Evolutionary conservation across 2,797 vertebrate species (phyloP).

Genomic region (Sarcoramphus papa): DNA sequence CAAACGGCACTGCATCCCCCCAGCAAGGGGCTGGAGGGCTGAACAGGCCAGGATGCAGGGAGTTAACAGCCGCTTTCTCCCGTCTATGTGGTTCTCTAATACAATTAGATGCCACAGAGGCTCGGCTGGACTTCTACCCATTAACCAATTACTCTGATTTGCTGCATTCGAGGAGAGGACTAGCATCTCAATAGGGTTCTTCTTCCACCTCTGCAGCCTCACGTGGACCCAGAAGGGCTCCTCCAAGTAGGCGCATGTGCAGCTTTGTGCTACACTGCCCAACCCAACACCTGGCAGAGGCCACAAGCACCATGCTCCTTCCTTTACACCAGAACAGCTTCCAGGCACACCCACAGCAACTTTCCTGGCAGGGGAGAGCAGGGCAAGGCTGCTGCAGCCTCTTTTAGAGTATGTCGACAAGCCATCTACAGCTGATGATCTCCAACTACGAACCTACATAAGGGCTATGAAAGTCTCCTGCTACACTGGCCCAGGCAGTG

Average conservation of each 20-base stretch:
- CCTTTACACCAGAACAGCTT: not conserved
- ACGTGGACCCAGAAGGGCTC: not conserved
- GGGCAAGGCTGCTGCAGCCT: not conserved
- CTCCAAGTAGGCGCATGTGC: rapidly evolving
- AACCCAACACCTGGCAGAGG: not conserved
- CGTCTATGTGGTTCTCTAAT: conserved; percentile 4
- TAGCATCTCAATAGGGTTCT: not conserved
- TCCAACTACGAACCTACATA: not conserved
- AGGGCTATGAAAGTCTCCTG: not conserved
- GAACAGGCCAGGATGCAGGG: not conserved
- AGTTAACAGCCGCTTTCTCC: conserved; percentile 21
- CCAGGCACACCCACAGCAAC: not conserved
- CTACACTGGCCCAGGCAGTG: not conserved
- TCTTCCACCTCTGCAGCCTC: not conserved
- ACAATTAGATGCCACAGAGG: conserved; percentile 36
- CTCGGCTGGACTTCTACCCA: not conserved
- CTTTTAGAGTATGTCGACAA: not conserved
- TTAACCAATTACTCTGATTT: conserved; percentile 31
- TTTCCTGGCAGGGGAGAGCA: not conserved
- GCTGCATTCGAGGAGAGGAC: not conserved
- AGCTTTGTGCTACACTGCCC: not conserved
- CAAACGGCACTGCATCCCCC: not conserved
- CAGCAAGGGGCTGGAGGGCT: not conserved
- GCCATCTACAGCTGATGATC: not conserved
- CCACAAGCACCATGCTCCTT: not conserved